Base-by-base conservation (phyloP, 1,140 invertebrate species). In the Parapsyche elsis region DNA sequence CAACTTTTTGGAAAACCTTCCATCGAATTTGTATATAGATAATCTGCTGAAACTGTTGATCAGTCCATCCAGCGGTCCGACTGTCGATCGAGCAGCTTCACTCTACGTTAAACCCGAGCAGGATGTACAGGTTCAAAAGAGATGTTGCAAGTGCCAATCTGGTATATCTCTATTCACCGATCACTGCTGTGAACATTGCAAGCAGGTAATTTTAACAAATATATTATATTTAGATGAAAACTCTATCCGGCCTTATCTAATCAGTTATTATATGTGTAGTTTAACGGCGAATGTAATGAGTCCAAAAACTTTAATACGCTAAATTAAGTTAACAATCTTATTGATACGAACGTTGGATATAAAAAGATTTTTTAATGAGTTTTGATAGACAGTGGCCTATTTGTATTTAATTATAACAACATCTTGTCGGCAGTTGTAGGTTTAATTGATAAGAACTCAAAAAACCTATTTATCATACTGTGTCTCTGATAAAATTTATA, bases 11-110 rank as follows among this genome's bases (percentile, higher is more conserved):
- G 88, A 88, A 1, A 84, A 86, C 1, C 84, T 92, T n/a, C 91
- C 91, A 5, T 89, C 88, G 5, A 92, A 92, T 83, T 83, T 91
- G 0, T 91, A 91, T 85, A 90, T 92, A 57, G 89, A 91, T 74
- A 90, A 89, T 0, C 82, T 92, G 14, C 84, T 92, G 1, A 85
- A 87, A 44, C 84, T 90, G 64, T 84, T 91, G 10, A 64, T 81
- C 57, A 24, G 73, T 64, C 9, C 19, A 0, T 14, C 10, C 7
- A 64, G 19, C 9, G 19, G 76, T 7, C 71, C 78, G 5, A 44
- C 57, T 14, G 83, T 73, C 0, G 86, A 21, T 87, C 78, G 19
- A 12, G 4, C 21, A 24, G 30, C 71, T 67, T 78, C 78, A 30
- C 38, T 75, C 1, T 75, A 73, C 7, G 67, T 76, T 84, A 85